Conservation (phyloP, 2,888 invertebrate species). For the Strigamia crassipes region DNA sequence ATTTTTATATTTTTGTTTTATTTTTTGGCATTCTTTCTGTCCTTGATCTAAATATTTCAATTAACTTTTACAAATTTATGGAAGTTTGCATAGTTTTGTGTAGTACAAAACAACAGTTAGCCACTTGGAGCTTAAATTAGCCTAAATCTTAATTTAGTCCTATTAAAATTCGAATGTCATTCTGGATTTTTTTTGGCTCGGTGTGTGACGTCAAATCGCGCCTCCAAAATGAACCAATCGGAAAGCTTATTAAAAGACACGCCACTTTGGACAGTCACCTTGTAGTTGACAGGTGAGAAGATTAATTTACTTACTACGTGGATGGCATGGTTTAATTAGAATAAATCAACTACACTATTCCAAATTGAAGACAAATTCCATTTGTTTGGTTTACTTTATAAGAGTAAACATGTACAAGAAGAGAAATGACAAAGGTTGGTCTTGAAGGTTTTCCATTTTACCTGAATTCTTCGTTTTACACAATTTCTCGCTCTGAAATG, state of each 20-base stretch:
- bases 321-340: not conserved
- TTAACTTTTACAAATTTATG: not conserved
- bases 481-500: no score
- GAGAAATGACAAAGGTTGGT: no score
- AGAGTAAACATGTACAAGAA: not conserved
- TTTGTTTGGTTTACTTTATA: no score
- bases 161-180: not conserved
- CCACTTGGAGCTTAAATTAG: not conserved
- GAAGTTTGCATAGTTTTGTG: no score
- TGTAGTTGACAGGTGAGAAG: conserved; percentile 12
- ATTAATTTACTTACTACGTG: conserved; percentile 10
- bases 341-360: not conserved
- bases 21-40: not conserved
- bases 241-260: not conserved
- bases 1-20: not conserved
- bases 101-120: not conserved
- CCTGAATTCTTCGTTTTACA: no score
- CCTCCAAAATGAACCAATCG: not conserved
- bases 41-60: not conserved
- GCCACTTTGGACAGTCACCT: conserved; percentile 13
- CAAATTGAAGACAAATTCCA: not conserved
- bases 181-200: not conserved
- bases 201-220: not conserved
- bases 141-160: not conserved
- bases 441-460: no score